Evolutionary conservation across 2,113 vertebrate species (phyloP), one percentile per base, ranked within the genome.

Genomic region (Elgaria multicarinata): DNA sequence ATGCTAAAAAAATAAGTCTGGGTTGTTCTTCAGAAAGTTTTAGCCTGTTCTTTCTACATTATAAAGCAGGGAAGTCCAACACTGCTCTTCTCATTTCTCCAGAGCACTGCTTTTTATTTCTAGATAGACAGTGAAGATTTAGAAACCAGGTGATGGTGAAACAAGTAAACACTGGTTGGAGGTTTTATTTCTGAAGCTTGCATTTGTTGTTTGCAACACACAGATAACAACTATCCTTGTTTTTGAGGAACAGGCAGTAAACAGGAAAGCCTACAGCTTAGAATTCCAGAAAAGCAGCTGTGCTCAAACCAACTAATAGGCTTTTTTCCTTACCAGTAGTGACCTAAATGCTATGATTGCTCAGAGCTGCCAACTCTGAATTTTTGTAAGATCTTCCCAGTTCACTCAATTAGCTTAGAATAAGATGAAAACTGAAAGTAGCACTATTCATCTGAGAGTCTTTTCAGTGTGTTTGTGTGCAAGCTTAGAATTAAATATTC

Each of bases 221-320:
- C 24, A 69, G 4, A 6, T 77, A 83, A 89, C 79, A 75, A 89
- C 55, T 83, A 62, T 83, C 31, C 55, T 39, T 77, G 74, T 89
- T 89, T 89, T 84, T 76, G 24, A 84, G 58, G 62, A 84, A 77
- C 44, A 83, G 82, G 72, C 58, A 53, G 81, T 89, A 89, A 89
- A 89, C 81, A 89, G 81, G 81, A 89, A 89, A 89, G 72, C 44
- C 67, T 87, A 53, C 87, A 75, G 87, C 31, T 75, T 50, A 42
- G 42, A 77, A 89, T 89, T 76, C 81, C 72, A 89, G 58, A 89
- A 83, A 83, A 84, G 62, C 88, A 89, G 58, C 81, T 89, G 88
- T 89, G 71, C 64, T 78, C 24, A 77, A 76, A 84, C 74, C 75
- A 78, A 33, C 81, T 89, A 39, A 84, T 78, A 55, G 83, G 2